Conservation (phyloP, 2,888 invertebrate species). For the Phytoseiulus persimilis region DNA sequence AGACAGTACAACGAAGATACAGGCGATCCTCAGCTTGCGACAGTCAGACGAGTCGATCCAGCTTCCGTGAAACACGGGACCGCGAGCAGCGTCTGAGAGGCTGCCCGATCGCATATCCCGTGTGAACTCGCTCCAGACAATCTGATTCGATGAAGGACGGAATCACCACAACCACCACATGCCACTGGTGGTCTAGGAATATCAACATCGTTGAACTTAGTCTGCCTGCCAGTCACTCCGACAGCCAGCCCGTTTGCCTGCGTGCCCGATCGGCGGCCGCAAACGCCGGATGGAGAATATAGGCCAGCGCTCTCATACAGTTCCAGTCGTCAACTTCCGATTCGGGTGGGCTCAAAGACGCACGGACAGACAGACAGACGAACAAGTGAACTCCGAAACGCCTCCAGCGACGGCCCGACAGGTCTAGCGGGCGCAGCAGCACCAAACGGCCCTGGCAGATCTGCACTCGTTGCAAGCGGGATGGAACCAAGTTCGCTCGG, state of each 20-base stretch:
- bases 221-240: not conserved
- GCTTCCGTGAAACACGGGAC: not conserved
- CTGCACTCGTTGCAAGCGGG: not conserved
- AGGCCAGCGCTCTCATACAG: not conserved
- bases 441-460: not conserved
- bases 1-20: not conserved
- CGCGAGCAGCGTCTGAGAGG: not conserved
- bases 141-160: conserved; percentile 5
- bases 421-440: no score
- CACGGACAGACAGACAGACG: not conserved
- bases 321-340: not conserved
- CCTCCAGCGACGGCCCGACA: not conserved
- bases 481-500: not conserved
- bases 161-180: not conserved
- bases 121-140: not conserved
- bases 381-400: not conserved
- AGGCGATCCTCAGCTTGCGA: not conserved
- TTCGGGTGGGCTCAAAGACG: not conserved
- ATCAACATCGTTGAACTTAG: not conserved
- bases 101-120: not conserved
- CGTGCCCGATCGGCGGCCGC: not conserved
- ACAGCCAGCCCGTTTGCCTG: not conserved
- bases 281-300: not conserved
- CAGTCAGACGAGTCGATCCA: not conserved
- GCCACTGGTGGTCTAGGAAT: not conserved